Conservation (phyloP, 2,113 vertebrate genomes). For the Gymnogyps californianus region DNA sequence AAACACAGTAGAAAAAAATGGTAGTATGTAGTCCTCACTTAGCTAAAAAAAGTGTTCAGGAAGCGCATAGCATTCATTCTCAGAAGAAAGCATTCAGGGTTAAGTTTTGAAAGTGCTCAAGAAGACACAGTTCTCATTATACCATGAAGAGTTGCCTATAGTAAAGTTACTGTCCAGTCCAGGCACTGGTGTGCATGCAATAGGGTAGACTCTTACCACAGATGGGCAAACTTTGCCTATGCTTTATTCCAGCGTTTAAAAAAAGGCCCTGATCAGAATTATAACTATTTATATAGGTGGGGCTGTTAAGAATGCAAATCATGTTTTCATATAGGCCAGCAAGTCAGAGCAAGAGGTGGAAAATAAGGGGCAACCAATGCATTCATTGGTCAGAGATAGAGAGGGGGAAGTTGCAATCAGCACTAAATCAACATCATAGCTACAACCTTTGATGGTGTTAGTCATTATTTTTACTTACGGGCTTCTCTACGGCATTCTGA, state of each 20-base stretch:
- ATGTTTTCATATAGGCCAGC: background rate
- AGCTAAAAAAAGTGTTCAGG: background rate
- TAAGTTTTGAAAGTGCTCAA: background rate
- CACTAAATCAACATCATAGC: background rate
- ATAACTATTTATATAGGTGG: background rate
- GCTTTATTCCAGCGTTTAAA: background rate
- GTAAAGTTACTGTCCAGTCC: background rate
- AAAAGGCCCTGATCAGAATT: background rate
- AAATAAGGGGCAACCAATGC: background rate
- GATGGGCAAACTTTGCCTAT: background rate
- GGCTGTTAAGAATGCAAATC: background rate
- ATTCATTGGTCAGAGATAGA: background rate
- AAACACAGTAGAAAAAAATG: background rate
- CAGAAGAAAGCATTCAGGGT: background rate
- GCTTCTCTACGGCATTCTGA: background rate
- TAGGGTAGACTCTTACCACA: background rate
- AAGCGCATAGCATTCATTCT: background rate
- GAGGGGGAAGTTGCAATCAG: background rate
- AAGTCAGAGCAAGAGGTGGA: background rate
- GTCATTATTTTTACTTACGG: background rate
- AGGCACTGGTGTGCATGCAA: background rate
- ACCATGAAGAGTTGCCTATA: background rate
- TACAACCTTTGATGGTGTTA: background rate
- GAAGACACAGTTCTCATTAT: background rate
- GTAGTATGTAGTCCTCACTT: background rate